Evolutionary conservation across 2,888 invertebrate genomes (phyloP).

Genomic region (Julus scandinavius): DNA sequence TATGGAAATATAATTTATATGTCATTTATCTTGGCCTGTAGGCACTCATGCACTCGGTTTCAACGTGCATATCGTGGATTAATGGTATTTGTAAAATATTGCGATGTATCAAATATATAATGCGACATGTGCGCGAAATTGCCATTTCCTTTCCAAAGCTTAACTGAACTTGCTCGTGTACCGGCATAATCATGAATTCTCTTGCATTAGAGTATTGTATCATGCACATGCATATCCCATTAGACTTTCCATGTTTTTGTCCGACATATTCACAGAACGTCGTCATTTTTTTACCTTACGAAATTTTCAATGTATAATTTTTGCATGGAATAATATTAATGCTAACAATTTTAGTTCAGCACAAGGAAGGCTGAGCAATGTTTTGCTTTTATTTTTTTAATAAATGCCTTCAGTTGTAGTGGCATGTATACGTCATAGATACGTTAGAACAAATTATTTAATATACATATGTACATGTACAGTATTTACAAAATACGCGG

Average conservation of each 20-base stretch:
- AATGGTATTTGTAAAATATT: constrained; percentile 45
- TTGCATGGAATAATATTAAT: background rate
- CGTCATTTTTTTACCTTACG: background rate
- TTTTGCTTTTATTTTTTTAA: background rate
- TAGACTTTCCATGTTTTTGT: constrained; percentile 40
- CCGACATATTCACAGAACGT: background rate
- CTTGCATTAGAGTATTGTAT: background rate
- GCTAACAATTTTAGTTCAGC: background rate
- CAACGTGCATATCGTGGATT: constrained; percentile 45
- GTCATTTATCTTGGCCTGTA: constrained; percentile 42
- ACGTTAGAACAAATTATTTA: too few species aligned
- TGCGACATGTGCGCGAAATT: constrained; percentile 43
- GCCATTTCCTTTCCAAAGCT: constrained; percentile 21
- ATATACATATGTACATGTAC: too few species aligned
- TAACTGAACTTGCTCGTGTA: constrained; percentile 24
- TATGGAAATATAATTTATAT: constrained; percentile 36
- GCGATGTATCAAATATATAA: constrained; percentile 45
- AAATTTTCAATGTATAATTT: background rate
- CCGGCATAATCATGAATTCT: background rate
- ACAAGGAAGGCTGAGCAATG: background rate
- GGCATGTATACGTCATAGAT: too few species aligned
- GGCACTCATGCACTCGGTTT: background rate
- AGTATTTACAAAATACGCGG: too few species aligned
- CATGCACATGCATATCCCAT: constrained; percentile 29
- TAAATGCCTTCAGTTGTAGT: background rate